Percentiles rank a stretch among this genome's conserved stretches.
Evolutionary conservation across 2,888 invertebrate genomes (phyloP).

Genomic region (Osmoderma eremita): DNA sequence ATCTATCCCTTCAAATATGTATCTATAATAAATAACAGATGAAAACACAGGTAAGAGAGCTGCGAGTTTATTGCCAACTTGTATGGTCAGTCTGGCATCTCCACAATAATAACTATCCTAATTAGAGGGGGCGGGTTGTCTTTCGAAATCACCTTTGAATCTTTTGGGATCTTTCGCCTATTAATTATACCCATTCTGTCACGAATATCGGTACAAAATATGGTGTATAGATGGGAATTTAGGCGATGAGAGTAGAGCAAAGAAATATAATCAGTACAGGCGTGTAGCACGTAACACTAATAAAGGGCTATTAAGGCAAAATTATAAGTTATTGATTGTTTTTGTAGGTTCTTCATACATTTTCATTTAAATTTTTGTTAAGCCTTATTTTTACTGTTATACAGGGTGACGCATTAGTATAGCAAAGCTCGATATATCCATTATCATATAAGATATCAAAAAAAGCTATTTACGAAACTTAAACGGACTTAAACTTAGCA

Average conservation of each 20-base stretch:
- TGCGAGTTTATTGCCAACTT: not conserved
- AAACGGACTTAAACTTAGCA: no score
- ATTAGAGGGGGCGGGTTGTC: conserved; percentile 32
- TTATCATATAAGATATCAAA: no score
- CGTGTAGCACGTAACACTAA: not conserved
- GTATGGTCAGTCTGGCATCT: conserved; percentile 30
- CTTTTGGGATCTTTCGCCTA: conserved; percentile 13
- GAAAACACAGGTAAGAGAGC: not conserved
- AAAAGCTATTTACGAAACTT: no score
- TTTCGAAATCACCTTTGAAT: conserved; percentile 27
- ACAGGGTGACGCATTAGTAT: no score
- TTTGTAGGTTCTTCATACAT: no score
- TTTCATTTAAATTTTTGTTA: no score
- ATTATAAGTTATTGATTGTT: no score
- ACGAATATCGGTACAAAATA: conserved; percentile 3
- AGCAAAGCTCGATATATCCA: no score
- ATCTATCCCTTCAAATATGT: not conserved
- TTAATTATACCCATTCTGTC: conserved; percentile 35
- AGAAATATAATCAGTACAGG: not conserved
- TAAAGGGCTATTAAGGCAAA: no score
- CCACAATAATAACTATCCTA: conserved; percentile 23
- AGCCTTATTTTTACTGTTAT: no score
- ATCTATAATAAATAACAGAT: conserved; percentile 25
- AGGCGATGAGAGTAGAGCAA: not conserved
- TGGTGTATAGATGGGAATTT: no score